These are phyloP conservation scores for Neelides sp. DNA, from an alignment of 1,140 invertebrate genomes.

Conservation along the genomic window DNA sequence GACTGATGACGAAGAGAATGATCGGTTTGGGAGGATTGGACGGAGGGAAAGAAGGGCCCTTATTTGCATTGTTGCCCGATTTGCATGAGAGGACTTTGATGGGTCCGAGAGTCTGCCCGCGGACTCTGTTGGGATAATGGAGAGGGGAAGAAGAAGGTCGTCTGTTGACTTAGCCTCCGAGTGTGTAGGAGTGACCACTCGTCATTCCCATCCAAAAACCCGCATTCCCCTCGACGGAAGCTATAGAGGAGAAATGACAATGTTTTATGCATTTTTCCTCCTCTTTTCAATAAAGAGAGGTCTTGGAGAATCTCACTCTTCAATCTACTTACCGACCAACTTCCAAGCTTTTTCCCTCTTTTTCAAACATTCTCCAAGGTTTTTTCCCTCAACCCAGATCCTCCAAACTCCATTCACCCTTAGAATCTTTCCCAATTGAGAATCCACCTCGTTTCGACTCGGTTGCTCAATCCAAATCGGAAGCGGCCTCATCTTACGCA, in stretches of 20 bases:
- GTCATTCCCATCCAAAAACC: background rate
- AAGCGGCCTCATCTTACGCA: too few species aligned
- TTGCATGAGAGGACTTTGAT: slow-evolving; percentile 27
- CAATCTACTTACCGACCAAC: too few species aligned
- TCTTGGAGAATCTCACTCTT: too few species aligned
- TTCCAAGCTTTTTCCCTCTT: too few species aligned
- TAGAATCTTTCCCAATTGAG: too few species aligned
- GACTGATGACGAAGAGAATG: too few species aligned
- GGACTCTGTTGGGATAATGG: slow-evolving; percentile 1
- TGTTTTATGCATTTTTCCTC: slow-evolving; percentile 31
- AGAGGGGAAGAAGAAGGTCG: slow-evolving; percentile 13
- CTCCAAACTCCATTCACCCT: too few species aligned
- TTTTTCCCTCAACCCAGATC: too few species aligned
- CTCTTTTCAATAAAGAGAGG: slow-evolving; percentile 9
- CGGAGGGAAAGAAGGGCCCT: slow-evolving; percentile 11
- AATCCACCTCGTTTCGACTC: too few species aligned
- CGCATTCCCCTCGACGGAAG: background rate
- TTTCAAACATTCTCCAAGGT: too few species aligned
- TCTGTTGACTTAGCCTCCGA: background rate
- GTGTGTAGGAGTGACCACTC: slow-evolving; percentile 5
- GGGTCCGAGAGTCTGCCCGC: too few species aligned
- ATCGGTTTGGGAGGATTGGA: background rate
- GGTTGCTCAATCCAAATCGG: too few species aligned
- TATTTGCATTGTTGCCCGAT: slow-evolving; percentile 31
- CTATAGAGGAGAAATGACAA: slow-evolving; percentile 20